Conservation (phyloP, 2,797 vertebrate species). For the Rallus crepitans region DNA sequence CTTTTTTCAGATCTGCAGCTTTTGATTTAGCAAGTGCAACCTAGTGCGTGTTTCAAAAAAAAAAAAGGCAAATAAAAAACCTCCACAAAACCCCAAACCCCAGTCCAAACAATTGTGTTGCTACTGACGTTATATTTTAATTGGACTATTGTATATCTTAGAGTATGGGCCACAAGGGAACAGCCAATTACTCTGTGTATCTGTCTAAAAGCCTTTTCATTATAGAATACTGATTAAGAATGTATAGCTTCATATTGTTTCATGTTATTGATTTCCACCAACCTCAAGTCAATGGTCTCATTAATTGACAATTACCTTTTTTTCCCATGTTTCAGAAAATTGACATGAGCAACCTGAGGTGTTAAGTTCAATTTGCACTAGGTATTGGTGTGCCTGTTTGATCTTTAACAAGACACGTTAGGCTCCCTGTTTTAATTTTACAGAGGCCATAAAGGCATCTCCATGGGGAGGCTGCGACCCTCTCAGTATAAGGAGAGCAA, state of each 20-base stretch:
- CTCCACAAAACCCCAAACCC: not conserved
- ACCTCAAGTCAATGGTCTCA: slow-evolving; percentile 66
- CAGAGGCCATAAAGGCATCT: not conserved
- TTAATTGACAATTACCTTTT: slow-evolving; percentile 84
- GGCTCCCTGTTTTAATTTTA: slow-evolving; percentile 56
- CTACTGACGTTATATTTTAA: slow-evolving; percentile 74
- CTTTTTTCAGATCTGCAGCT: slow-evolving; percentile 48
- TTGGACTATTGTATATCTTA: slow-evolving; percentile 69
- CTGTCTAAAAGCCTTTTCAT: slow-evolving; percentile 66
- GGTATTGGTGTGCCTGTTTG: slow-evolving; percentile 65
- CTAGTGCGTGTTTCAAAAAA: slow-evolving; percentile 8
- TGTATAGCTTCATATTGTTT: slow-evolving; percentile 73
- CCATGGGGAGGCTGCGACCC: slow-evolving; percentile 33
- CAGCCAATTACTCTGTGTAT: slow-evolving; percentile 76
- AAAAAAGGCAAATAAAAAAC: not conserved
- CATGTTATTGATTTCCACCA: slow-evolving; percentile 78
- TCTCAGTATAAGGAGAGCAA: not conserved
- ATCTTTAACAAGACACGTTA: slow-evolving; percentile 71
- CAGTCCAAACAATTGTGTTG: slow-evolving; percentile 67
- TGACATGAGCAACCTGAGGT: slow-evolving; percentile 63
- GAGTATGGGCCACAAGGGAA: slow-evolving; percentile 67
- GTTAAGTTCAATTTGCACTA: slow-evolving; percentile 75
- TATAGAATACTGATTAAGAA: slow-evolving; percentile 72
- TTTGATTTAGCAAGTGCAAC: slow-evolving; percentile 70
- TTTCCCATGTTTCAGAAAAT: slow-evolving; percentile 75